Percentiles rank a stretch among this genome's conserved stretches.
These are phyloP conservation scores for Drosophila antonietae DNA, from an alignment of 2,888 invertebrate species.

Conservation along the genomic window DNA sequence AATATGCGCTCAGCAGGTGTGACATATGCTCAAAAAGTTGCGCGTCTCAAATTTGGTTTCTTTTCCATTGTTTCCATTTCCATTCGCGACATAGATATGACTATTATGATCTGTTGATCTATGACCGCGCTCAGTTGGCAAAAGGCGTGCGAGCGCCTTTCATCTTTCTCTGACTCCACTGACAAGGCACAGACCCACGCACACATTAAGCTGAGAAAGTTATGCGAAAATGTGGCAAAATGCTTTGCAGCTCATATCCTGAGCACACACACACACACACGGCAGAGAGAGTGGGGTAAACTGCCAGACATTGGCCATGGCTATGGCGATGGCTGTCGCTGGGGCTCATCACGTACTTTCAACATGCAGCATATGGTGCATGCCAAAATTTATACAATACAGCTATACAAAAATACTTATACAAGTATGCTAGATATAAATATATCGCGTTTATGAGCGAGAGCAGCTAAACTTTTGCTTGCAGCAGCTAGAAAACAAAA, in stretches of 20 bases:
- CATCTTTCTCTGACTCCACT: conserved; percentile 12
- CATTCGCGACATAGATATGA: neutral
- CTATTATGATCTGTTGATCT: conserved; percentile 22
- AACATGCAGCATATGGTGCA: conserved; percentile 64
- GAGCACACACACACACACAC: conserved; percentile 23
- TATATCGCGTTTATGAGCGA: conserved; percentile 59
- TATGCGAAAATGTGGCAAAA: conserved; percentile 60
- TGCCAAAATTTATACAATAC: conserved; percentile 65
- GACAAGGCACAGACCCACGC: conserved; percentile 12
- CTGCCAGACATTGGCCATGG: conserved; percentile 9
- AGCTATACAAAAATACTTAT: conserved; percentile 30
- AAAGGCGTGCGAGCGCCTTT: neutral
- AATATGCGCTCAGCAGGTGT: neutral
- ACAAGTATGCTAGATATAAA: conserved; percentile 26
- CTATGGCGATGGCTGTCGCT: conserved; percentile 11
- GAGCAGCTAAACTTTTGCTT: conserved; percentile 55
- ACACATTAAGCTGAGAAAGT: conserved; percentile 28
- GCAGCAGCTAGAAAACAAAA: conserved; percentile 41
- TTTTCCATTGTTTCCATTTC: neutral
- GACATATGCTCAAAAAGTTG: neutral
- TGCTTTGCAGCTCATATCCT: conserved; percentile 59
- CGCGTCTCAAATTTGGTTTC: neutral
- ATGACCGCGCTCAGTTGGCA: conserved; percentile 4
- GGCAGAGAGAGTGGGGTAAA: neutral
- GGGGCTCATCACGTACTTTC: conserved; percentile 63